Evolutionary conservation across 1,140 invertebrate species (phyloP).

Genomic region (Sarcophaga bullata): DNA sequence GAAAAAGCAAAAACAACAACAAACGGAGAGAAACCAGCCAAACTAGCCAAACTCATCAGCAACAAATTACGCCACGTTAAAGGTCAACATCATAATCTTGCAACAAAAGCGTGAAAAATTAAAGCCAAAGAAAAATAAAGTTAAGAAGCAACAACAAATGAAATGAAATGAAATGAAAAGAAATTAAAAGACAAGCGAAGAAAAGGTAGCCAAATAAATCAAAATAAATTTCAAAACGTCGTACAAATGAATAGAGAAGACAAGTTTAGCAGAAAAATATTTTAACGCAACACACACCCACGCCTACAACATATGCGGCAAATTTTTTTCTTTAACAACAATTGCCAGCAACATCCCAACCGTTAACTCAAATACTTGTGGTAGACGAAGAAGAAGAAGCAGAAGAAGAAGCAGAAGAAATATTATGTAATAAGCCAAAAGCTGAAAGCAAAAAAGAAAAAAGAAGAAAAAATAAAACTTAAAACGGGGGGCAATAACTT

Average conservation of each 20-base stretch:
- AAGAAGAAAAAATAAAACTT: not conserved
- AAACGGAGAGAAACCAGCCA: not conserved
- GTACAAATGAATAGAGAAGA: not conserved
- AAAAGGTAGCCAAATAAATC: conserved; percentile 15
- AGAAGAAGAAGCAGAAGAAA: not conserved
- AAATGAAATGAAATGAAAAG: not conserved
- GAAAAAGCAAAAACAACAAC: not conserved
- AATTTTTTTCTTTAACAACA: not conserved
- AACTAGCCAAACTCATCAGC: conserved; percentile 1
- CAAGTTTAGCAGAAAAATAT: not conserved
- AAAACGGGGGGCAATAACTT: not conserved
- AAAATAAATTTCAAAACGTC: conserved; percentile 2
- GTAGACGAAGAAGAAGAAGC: not conserved
- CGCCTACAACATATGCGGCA: not conserved
- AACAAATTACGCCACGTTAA: conserved; percentile 23
- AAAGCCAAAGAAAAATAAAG: not conserved
- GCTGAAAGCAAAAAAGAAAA: not conserved
- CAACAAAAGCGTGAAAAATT: not conserved
- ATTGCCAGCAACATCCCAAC: not conserved
- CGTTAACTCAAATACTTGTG: no score
- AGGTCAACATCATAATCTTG: conserved; percentile 22
- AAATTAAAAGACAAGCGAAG: not conserved
- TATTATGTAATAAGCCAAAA: no score
- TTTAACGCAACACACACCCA: not conserved
- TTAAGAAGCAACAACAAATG: not conserved